Conservation (phyloP, 2,113 vertebrate genomes). For the Cervus canadensis region DNA sequence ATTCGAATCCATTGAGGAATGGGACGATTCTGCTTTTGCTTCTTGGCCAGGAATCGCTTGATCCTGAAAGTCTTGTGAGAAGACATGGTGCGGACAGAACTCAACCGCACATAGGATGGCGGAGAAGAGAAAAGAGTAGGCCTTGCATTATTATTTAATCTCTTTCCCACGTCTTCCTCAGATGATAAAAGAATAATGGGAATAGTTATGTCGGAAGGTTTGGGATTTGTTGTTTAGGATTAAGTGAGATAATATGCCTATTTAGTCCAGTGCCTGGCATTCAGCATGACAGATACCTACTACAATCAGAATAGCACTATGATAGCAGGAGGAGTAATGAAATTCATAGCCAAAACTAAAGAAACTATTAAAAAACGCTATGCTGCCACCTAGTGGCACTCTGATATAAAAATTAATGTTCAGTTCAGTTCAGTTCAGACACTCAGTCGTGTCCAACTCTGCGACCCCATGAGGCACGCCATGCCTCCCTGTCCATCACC, state of each 20-base stretch:
- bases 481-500: too few relatives aligned
- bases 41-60: too few relatives aligned
- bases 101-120: too few relatives aligned
- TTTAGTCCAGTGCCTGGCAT: neutral
- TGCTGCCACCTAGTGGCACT: slow-evolving; percentile 79
- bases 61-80: too few relatives aligned
- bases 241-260: slow-evolving; percentile 2
- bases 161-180: neutral
- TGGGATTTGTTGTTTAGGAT: neutral
- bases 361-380: slow-evolving; percentile 72
- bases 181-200: neutral
- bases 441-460: too few relatives aligned
- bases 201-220: neutral
- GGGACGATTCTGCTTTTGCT: too few relatives aligned
- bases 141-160: neutral
- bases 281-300: neutral
- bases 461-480: too few relatives aligned
- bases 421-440: neutral
- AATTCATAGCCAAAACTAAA: neutral
- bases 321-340: neutral
- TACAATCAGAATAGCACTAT: neutral
- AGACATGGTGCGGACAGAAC: too few relatives aligned
- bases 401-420: neutral
- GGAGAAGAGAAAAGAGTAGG: too few relatives aligned
- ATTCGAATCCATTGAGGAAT: too few relatives aligned